These are phyloP conservation scores for Scaptomyza graminum DNA, from an alignment of 1,140 invertebrate genomes.

Conservation along the genomic window DNA sequence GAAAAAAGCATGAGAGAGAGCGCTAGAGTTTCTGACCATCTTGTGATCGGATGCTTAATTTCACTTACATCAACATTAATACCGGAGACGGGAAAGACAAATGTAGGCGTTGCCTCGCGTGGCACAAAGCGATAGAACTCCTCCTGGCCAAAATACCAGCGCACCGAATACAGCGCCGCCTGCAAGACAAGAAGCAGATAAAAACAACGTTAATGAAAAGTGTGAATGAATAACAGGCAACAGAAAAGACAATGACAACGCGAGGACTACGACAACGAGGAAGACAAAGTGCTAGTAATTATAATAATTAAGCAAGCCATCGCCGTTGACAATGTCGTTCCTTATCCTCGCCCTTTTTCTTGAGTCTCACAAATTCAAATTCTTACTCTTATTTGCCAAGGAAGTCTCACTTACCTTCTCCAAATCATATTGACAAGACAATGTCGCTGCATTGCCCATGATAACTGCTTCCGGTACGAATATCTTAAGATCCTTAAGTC, in stretches of 20 bases:
- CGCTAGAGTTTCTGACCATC: too few species aligned
- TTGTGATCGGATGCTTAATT: constrained; percentile 58
- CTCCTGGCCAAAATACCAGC: constrained; percentile 91
- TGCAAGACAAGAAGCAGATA: constrained; percentile 63
- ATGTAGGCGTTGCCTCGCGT: constrained; percentile 88
- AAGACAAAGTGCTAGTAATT: constrained; percentile 79
- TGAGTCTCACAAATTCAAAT: background rate
- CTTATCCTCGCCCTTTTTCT: background rate
- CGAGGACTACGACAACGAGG: constrained; percentile 13
- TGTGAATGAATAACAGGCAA: constrained; percentile 45
- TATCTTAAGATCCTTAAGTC: constrained; percentile 89
- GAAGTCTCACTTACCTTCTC: constrained; percentile 85
- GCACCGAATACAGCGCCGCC: constrained; percentile 90
- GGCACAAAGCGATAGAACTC: constrained; percentile 92
- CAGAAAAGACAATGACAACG: constrained; percentile 5
- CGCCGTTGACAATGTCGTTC: constrained; percentile 47
- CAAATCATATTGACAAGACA: constrained; percentile 92
- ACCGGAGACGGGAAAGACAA: constrained; percentile 88
- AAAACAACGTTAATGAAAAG: constrained; percentile 59
- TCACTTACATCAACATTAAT: constrained; percentile 91
- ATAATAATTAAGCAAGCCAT: constrained; percentile 77
- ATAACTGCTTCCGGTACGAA: constrained; percentile 89
- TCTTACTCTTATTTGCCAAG: constrained; percentile 16
- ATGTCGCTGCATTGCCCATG: constrained; percentile 88
- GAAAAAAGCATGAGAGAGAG: background rate